Base-by-base conservation (phyloP, 2,113 vertebrate species). In the Gobius niger region DNA sequence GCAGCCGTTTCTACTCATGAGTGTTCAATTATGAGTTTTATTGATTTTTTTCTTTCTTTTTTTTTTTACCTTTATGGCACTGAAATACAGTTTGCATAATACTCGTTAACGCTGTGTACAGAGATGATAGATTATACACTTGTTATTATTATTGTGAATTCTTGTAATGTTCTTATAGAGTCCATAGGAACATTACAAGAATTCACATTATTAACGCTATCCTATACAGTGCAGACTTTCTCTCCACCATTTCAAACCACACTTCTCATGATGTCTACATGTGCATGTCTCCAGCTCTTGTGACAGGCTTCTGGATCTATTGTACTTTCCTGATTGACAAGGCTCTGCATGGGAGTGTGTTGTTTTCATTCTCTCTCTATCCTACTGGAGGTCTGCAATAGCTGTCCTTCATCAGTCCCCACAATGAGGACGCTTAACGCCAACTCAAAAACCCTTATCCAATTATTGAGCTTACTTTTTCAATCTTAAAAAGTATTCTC, bases 341-440 rank as follows among this genome's bases (percentile, higher is more conserved):
- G 70, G 73, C 67, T 52, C 67, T 64, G 65, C 60, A 50, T 34
- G 40, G 65, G 59, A 59, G 84, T 88, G 24, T 34, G 24, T 34
- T 34, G 87, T 91, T 87, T 89, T 83, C 85, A 89, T 81, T 71
- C 61, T 72, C 67, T 72, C 51, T 74, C 70, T 72, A 75, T 77
- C 87, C 77, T 84, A 82, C 67, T 34, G 76, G 85, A 88, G 86
- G 81, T 76, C 71, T 59, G 73, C 40, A 63, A 82, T 83, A 75
- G 76, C 85, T 87, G 77, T 77, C 78, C 76, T 77, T 78, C 73
- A 66, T 80, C 47, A 79, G 70, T 84, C 72, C 82, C 86, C 88
- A 87, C 84, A 87, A 89, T 90, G 88, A 88, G 85, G 65, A 85
- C 87, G 86, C 89, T 90, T 89, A 88, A 83, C 50, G n/a, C 70